Conservation (phyloP, 2,888 invertebrate species). For the Anorthoa munda region DNA sequence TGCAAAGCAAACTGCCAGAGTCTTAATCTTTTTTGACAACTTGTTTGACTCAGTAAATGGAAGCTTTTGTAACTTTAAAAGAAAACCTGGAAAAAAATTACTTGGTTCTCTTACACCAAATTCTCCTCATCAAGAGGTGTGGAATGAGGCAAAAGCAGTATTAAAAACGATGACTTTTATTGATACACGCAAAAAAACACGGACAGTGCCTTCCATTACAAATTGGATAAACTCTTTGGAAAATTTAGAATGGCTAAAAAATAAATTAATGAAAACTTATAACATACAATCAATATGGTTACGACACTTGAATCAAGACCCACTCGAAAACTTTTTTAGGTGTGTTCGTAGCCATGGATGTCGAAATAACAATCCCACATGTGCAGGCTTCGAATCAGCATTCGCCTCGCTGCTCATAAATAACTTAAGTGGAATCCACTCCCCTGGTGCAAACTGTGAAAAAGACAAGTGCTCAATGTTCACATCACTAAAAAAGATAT, state of each 20-base stretch:
- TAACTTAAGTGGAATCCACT: not conserved
- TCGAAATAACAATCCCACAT: slow-evolving; percentile 1
- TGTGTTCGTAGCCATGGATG: slow-evolving; percentile 7
- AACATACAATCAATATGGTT: slow-evolving; percentile 6
- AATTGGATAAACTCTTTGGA: too few species aligned
- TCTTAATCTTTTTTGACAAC: not conserved
- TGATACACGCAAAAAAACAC: too few species aligned
- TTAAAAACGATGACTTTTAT: too few species aligned
- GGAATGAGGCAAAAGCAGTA: not conserved
- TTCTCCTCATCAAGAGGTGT: not conserved
- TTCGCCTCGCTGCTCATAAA: not conserved
- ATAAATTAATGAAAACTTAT: not conserved
- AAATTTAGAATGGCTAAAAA: not conserved
- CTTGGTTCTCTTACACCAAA: not conserved
- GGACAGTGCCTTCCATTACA: not conserved
- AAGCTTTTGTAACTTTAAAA: not conserved
- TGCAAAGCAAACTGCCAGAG: too few species aligned
- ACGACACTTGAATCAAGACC: slow-evolving; percentile 6
- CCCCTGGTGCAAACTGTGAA: slow-evolving; percentile 9
- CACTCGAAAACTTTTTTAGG: not conserved
- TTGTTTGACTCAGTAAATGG: not conserved
- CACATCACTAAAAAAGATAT: too few species aligned
- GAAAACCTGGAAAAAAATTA: not conserved
- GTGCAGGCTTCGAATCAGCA: not conserved
- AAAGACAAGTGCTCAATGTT: not conserved